Evolutionary conservation across 2,113 vertebrate genomes (phyloP).

Genomic region (Forbesichthys papilliferus): DNA sequence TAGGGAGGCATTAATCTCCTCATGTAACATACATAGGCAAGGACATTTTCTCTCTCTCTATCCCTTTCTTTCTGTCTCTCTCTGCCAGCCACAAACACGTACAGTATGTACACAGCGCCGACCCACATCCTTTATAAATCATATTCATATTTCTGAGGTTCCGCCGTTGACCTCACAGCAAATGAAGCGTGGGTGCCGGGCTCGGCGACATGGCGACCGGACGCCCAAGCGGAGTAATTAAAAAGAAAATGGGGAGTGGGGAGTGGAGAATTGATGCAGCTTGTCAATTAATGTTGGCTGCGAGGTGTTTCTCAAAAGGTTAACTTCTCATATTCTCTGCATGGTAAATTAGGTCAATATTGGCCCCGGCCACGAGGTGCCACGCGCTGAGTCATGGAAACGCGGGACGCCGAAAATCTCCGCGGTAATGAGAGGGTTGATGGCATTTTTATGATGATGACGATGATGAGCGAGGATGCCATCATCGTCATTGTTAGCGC

Average conservation of each 20-base stretch:
- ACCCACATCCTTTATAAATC: constrained; percentile 60
- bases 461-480: background rate
- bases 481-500: background rate
- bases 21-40: constrained; percentile 64
- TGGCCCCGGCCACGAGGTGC: constrained; percentile 63
- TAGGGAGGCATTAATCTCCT: constrained; percentile 70
- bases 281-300: constrained; percentile 84
- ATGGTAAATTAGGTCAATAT: constrained; percentile 79
- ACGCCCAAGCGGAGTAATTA: constrained; percentile 76
- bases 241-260: constrained; percentile 77
- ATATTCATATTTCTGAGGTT: constrained; percentile 74
- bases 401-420: constrained; percentile 14
- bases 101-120: too few relatives aligned
- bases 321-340: constrained; percentile 77
- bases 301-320: constrained; percentile 83
- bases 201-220: constrained; percentile 75
- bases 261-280: constrained; percentile 81
- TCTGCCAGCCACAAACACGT: constrained; percentile 10
- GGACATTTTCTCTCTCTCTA: constrained; percentile 46
- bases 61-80: constrained; percentile 8
- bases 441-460: constrained; percentile 38
- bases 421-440: constrained; percentile 48
- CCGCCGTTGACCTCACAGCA: constrained; percentile 77
- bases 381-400: constrained; percentile 51
- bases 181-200: constrained; percentile 76